Percentiles rank a stretch among this genome's conserved stretches.
These are phyloP conservation scores for Zonitis immaculata DNA, from an alignment of 2,888 invertebrate species.

Conservation along the genomic window DNA sequence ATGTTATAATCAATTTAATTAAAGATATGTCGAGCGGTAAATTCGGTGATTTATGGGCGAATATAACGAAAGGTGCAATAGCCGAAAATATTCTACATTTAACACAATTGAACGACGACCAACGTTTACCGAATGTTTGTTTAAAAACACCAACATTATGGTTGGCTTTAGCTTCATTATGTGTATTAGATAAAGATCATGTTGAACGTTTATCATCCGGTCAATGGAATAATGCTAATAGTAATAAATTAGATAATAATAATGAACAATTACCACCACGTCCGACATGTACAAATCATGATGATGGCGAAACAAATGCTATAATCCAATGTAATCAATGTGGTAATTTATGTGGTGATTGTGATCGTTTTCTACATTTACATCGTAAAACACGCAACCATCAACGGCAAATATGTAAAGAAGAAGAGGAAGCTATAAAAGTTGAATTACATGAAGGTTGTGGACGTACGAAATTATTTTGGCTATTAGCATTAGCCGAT, in stretches of 20 bases:
- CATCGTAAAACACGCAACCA: slow-evolving; percentile 82
- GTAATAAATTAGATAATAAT: slow-evolving; percentile 28
- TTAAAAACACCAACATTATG: slow-evolving; percentile 81
- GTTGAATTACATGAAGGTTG: slow-evolving; percentile 97
- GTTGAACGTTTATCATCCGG: slow-evolving; percentile 76
- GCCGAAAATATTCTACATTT: slow-evolving; percentile 81
- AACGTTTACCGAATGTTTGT: slow-evolving; percentile 72
- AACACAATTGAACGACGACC: slow-evolving; percentile 72
- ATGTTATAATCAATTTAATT: slow-evolving; percentile 80
- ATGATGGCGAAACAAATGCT: slow-evolving; percentile 89
- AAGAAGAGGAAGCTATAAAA: slow-evolving; percentile 92
- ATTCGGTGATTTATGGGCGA: slow-evolving; percentile 79
- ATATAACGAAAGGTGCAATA: slow-evolving; percentile 81
- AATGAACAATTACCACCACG: slow-evolving; percentile 57
- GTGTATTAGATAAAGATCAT: slow-evolving; percentile 88
- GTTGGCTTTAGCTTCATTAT: slow-evolving; percentile 89
- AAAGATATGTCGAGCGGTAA: slow-evolving; percentile 90
- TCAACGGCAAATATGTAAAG: slow-evolving; percentile 85
- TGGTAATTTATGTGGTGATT: slow-evolving; percentile 91
- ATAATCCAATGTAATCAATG: slow-evolving; percentile 90
- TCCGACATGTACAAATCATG: slow-evolving; percentile 92
- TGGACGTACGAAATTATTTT: slow-evolving; percentile 91
- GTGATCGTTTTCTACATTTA: slow-evolving; percentile 91
- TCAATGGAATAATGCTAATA: slow-evolving; percentile 72
- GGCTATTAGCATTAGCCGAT: slow-evolving; percentile 90